A percentile compares a stretch with the other conserved stretches of the same genome.
These are phyloP conservation scores for Henricia sp. DNA, from an alignment of 53 echinoderm and acorn worm genomes.

Conservation along the genomic window DNA sequence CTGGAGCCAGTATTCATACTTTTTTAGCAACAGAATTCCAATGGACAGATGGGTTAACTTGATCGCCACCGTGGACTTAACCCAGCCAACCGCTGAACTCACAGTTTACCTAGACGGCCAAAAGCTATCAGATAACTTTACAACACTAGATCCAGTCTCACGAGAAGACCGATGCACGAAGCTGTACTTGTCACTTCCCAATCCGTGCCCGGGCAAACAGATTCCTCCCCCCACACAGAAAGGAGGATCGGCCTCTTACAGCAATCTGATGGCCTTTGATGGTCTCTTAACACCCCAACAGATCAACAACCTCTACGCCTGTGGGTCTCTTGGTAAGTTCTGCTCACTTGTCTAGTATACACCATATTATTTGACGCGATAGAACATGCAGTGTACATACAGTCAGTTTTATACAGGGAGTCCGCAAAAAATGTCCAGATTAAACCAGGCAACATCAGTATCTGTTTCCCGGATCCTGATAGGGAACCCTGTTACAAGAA, in stretches of 20 bases:
- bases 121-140: background rate
- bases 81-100: background rate
- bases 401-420: too few relatives aligned
- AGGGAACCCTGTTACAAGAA: too few relatives aligned
- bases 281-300: background rate
- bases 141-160: background rate
- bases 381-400: too few relatives aligned
- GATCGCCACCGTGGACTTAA: background rate
- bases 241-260: slow-evolving; percentile 14
- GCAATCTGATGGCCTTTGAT: slow-evolving; percentile 8
- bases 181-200: background rate
- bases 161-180: background rate
- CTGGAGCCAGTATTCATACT: background rate
- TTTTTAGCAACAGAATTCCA: background rate
- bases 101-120: background rate
- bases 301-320: slow-evolving; percentile 3
- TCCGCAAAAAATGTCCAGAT: too few relatives aligned
- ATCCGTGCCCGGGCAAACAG: background rate
- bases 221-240: background rate
- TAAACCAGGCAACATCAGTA: too few relatives aligned
- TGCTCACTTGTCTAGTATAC: too few relatives aligned
- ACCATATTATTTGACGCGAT: too few relatives aligned
- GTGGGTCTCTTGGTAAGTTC: slow-evolving; percentile 14
- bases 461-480: too few relatives aligned
- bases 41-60: background rate